Evolutionary conservation across 2,888 invertebrate species (phyloP), one percentile per base, ranked within the genome.

Genomic region (Masnerella sp.): DNA sequence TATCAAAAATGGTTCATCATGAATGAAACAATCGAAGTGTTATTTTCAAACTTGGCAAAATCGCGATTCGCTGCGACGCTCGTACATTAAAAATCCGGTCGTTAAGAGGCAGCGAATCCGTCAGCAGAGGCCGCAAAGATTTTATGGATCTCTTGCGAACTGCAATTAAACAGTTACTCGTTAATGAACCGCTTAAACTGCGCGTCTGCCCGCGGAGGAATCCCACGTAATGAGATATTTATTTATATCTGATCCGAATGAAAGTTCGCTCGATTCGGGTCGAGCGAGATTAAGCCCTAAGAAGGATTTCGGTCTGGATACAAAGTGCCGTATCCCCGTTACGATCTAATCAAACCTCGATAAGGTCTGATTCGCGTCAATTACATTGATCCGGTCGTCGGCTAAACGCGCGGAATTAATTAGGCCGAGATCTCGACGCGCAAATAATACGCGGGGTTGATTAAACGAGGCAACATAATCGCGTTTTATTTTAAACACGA

Each of bases 401-500:
- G 17, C 56, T 18, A 43, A 56, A 43, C 22, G 22, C 30, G 28
- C 12, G 15, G 28, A 59, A 59, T 45, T 54, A 54, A 65, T 30
- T 30, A 30, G n/a, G n/a, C 7, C 8, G 9, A 30, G 7, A 30
- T 7, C 30, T 5, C 2, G 14, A 38, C 9, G 32, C 14, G 43
- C 45, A 34, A 47, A 28, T n/a, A 47, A 28, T 25, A 28, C 20
- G 22, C 18, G 12, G 7, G 8, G 38, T 49, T 49, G 22, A 62
- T 20, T 5, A 34, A 25, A 42, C 28, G 12, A 30, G n/a, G 17
- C 5, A n/a, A 12, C 28, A 5, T 43, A 59, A 58, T 65, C 59
- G 36, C 47, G 52, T 70, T 36, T 76, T 61, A 71, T 72, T 74
- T 65, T 28, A 22, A 11, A 22, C 65, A 45, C 43, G 54, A 28